Conservation (phyloP, 2,113 vertebrate genomes). For the Percopsis transmontana region DNA sequence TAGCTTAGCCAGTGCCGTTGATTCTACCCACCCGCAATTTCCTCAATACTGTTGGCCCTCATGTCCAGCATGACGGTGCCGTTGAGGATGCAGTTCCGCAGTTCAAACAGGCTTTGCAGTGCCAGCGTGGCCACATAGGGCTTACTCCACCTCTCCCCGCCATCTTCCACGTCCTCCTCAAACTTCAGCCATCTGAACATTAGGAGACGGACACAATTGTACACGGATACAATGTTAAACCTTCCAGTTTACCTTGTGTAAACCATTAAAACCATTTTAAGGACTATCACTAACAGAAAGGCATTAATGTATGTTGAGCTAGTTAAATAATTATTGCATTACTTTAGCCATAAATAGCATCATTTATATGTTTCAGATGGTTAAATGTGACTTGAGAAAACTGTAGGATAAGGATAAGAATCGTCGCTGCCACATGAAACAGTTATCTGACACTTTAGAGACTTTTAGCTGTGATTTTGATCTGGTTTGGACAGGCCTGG, state of each 20-base stretch:
- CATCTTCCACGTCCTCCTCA: conserved; percentile 96
- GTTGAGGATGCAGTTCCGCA: conserved; percentile 92
- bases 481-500: too few species aligned
- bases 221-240: conserved; percentile 7
- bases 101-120: conserved; percentile 92
- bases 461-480: too few species aligned
- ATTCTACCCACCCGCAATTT: conserved; percentile 86
- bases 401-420: too few species aligned
- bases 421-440: too few species aligned
- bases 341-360: too few species aligned
- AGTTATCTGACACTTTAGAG: too few species aligned
- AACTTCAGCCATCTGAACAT: conserved; percentile 88
- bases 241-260: background rate
- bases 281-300: too few species aligned
- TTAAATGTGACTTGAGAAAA: too few species aligned
- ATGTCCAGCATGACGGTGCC: conserved; percentile 96
- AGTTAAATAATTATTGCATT: too few species aligned
- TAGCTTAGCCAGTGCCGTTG: background rate
- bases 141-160: conserved; percentile 94
- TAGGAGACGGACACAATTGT: background rate
- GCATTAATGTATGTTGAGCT: too few species aligned
- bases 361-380: too few species aligned
- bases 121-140: conserved; percentile 94
- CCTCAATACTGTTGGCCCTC: conserved; percentile 91
- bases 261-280: too few species aligned